Evolutionary conservation across 2,888 invertebrate genomes (phyloP).

Genomic region (Ptychoptera albimana): DNA sequence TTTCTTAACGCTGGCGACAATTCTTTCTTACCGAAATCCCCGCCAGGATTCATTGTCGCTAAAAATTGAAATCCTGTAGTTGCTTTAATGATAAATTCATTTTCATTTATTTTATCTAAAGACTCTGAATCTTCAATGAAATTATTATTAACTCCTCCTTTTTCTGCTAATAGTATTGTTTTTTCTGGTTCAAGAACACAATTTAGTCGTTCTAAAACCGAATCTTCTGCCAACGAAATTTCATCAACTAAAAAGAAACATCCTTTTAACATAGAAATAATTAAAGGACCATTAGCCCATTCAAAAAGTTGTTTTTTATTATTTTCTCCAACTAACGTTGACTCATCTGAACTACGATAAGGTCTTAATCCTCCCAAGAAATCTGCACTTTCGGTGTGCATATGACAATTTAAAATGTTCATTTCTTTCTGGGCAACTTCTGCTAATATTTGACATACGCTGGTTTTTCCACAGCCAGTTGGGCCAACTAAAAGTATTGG

Average conservation of each 20-base stretch:
- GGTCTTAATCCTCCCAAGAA: slow-evolving; percentile 93
- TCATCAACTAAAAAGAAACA: slow-evolving; percentile 90
- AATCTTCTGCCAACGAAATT: slow-evolving; percentile 96
- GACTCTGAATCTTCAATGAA: slow-evolving; percentile 21
- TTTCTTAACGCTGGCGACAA: slow-evolving; percentile 93
- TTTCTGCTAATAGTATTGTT: slow-evolving; percentile 79
- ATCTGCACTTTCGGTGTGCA: slow-evolving; percentile 97
- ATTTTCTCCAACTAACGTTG: slow-evolving; percentile 10
- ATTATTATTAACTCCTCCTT: slow-evolving; percentile 48
- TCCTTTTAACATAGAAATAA: slow-evolving; percentile 78
- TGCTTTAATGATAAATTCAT: slow-evolving; percentile 43
- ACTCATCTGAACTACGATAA: slow-evolving; percentile 44
- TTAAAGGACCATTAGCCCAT: slow-evolving; percentile 94
- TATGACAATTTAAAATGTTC: slow-evolving; percentile 87
- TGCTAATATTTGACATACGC: slow-evolving; percentile 80
- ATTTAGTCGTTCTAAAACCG: slow-evolving; percentile 92
- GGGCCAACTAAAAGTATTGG: slow-evolving; percentile 93
- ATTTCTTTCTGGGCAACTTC: slow-evolving; percentile 48
- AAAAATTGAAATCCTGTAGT: slow-evolving; percentile 75
- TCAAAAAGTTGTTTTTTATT: slow-evolving; percentile 57
- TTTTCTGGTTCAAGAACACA: slow-evolving; percentile 89
- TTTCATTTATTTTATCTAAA: slow-evolving; percentile 19
- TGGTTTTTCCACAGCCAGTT: slow-evolving; percentile 96
- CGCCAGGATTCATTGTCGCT: slow-evolving; percentile 99
- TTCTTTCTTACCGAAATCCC: slow-evolving; percentile 99